Base-by-base conservation (phyloP, 2,888 invertebrate genomes). In the Phragmatobia fuliginosa region DNA sequence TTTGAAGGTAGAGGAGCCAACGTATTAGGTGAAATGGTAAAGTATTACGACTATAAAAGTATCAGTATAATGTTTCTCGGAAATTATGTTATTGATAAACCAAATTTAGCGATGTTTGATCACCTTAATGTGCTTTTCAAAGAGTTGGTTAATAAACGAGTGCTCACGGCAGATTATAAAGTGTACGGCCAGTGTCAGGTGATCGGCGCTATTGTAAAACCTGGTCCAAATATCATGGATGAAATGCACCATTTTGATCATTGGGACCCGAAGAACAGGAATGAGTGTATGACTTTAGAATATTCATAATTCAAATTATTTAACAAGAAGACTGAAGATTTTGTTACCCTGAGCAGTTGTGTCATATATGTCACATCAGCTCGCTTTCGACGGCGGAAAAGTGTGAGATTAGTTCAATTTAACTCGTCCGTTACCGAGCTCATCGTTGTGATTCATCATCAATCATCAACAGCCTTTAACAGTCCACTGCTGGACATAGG, bases 1-100 rank as follows among this genome's bases (percentile, higher is more conserved):
- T 62, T 62, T 28, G 62, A 62, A 41, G 62, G 62, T 1, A 62
- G 62, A 28, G 62, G 62, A 18, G 62, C 38, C 7, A 62, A 62
- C 7, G 21, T 62, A 5, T 1, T 21, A 33, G 33, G 62, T 6
- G 41, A 38, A 41, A 62, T 62, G 62, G 62, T 41, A 4, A 31
- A 41, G 31, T 4, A 4, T 2, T 41, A 31, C 5, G 21, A 62
- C 18, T 31, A 31, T 31, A 21, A 41, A 11, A 62, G 41, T 11
- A 41, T 62, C 16, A 41, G 21, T 62, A 31, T 62, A 2, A 62
- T 62, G 62, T 62, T 62, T 41, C 31, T 62, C 16, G 62, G 62
- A 3, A 21, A 62, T 21, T 62, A 41, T 28, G 8, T 8, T 4
- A 11, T 28, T 2, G 31, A 62, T 21, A 28, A 62, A 38, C 62